Evolutionary conservation across 2,888 invertebrate genomes (phyloP), one percentile per base, ranked within the genome.

Genomic region (Nephrotoma flavescens): DNA sequence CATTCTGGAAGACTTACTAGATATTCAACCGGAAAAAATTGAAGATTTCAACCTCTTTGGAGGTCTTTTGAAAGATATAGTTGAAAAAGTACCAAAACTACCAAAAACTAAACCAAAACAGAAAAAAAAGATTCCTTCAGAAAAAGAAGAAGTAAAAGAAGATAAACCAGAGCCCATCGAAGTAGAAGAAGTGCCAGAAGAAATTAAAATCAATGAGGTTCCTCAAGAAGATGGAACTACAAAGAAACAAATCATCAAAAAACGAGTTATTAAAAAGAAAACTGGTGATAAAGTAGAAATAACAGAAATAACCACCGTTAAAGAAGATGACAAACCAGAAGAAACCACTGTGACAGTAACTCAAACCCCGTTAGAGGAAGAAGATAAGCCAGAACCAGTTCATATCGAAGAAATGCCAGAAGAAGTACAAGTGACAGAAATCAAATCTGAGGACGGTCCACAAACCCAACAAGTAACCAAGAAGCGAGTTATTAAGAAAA

Each of bases 291-390:
- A 89, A 86, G 88, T 89, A 87, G 89, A 89, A 88, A 88, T 88
- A 0, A 89, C 90, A 11, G 89, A 90, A 88, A 89, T 90, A 19
- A 88, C 89, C 2, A 90, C 89, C 5, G 89, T 90, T 87, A 90
- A 91, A 89, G 90, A 92, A 88, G 90, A 91, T 88, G 92, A 90
- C 85, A 88, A 88, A 86, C 90, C 90, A 89, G 89, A 91, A 85
- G 90, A 92, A 88, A 89, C 90, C n/a, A 92, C 91, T 0, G 88
- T 90, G 9, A 91, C 91, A 2, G 89, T 91, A 41, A 89, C 89
- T 87, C 90, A 91, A 89, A 9, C 6, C 11, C 90, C 89, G 0
- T 86, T 89, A 71, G 90, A 91, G 90, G 91, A 88, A 89, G 90
- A 89, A 42, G 91, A 90, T 15, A 89, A 91, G 87, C 88, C 89